These are phyloP conservation scores for Phalera bucephala DNA, from an alignment of 2,888 invertebrate species.

Conservation along the genomic window DNA sequence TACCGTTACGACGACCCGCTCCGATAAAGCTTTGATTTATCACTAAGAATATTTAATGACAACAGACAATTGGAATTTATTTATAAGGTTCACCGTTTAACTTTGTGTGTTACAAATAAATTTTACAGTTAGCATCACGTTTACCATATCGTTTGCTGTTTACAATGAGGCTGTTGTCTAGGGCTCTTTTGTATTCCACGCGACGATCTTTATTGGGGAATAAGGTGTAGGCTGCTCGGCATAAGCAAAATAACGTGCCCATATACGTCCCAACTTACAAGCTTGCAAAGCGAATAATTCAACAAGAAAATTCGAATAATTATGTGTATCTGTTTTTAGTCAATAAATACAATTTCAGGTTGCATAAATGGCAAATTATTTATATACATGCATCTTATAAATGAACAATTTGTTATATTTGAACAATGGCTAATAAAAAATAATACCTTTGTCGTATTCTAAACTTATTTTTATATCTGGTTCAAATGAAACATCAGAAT, in stretches of 20 bases:
- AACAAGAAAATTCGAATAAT: conserved; percentile 35
- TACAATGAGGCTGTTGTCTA: conserved; percentile 56
- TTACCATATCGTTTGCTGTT: conserved; percentile 61
- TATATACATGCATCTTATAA: too few species aligned
- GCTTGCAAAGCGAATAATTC: conserved; percentile 37
- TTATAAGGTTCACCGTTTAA: conserved; percentile 72
- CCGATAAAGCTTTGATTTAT: conserved; percentile 80
- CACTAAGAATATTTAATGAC: conserved; percentile 75
- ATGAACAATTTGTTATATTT: too few species aligned
- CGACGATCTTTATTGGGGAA: conserved; percentile 45
- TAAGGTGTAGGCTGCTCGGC: conserved; percentile 40
- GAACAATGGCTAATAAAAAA: too few species aligned
- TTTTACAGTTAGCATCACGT: conserved; percentile 67
- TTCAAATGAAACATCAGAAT: too few species aligned
- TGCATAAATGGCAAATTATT: too few species aligned
- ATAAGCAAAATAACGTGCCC: conserved; percentile 38
- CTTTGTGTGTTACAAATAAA: conserved; percentile 65
- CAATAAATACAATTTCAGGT: not conserved
- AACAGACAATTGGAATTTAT: conserved; percentile 79
- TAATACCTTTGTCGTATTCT: too few species aligned
- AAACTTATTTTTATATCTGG: too few species aligned
- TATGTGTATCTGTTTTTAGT: conserved; percentile 6
- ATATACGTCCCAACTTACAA: conserved; percentile 32
- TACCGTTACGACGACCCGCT: conserved; percentile 62
- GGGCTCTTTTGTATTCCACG: conserved; percentile 64